These are phyloP conservation scores for Xyliphius kryptos DNA, from an alignment of 2,113 vertebrate genomes.

Conservation along the genomic window DNA sequence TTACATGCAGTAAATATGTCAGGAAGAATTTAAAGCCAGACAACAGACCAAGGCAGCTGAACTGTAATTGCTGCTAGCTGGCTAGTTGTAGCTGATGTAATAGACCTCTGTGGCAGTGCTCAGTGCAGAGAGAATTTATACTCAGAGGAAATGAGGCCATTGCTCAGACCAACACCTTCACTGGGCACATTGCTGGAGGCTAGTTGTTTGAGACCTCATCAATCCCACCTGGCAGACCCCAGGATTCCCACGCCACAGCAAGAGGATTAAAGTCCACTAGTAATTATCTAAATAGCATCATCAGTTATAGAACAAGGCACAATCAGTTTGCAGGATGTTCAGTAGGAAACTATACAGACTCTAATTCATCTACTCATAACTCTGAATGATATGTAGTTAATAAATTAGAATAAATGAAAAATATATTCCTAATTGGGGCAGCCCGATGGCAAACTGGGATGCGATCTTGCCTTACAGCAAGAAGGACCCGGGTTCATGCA, in stretches of 20 bases:
- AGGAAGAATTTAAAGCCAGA: conserved; percentile 1
- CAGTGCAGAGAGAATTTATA: conserved; percentile 41
- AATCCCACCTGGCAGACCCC: conserved; percentile 37
- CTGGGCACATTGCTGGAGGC: conserved; percentile 41
- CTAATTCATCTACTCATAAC: no score
- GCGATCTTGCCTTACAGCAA: no score
- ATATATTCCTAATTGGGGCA: no score
- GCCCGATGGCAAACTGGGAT: no score
- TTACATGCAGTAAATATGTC: neutral
- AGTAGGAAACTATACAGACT: no score
- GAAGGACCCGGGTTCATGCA: no score
- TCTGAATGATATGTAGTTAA: no score
- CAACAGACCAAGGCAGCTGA: conserved; percentile 17
- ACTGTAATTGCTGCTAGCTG: neutral
- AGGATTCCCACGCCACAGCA: conserved; percentile 36
- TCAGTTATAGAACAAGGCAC: conserved; percentile 14
- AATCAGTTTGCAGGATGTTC: no score
- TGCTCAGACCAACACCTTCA: conserved; percentile 41
- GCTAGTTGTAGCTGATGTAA: conserved; percentile 17
- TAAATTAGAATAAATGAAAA: no score
- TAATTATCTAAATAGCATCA: no score
- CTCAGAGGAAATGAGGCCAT: conserved; percentile 52
- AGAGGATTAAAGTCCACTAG: conserved; percentile 2
- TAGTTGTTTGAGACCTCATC: conserved; percentile 48
- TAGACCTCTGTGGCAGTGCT: conserved; percentile 24